Conservation (phyloP, 2,888 invertebrate species). For the Lycophotia porphyrea region DNA sequence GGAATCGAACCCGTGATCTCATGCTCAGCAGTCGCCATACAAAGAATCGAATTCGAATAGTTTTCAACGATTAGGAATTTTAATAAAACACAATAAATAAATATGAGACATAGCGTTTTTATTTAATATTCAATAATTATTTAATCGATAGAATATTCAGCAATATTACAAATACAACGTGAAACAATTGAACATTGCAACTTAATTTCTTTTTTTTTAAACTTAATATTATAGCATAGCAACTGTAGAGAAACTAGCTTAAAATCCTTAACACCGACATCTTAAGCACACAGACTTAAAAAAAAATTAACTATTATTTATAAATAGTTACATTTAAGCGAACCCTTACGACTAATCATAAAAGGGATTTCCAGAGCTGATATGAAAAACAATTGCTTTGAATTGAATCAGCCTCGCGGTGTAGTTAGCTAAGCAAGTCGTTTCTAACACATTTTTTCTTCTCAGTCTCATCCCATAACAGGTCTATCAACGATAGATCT, state of each 20-base stretch:
- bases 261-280: constrained; percentile 78
- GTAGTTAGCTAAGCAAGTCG: constrained; percentile 72
- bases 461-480: constrained; percentile 76
- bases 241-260: constrained; percentile 78
- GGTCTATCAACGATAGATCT: constrained; percentile 62
- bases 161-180: constrained; percentile 90
- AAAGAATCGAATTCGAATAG: not conserved
- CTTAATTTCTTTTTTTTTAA: constrained; percentile 80
- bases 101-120: constrained; percentile 90
- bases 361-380: constrained; percentile 70
- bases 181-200: constrained; percentile 88
- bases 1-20: not conserved
- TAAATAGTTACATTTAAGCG: constrained; percentile 73
- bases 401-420: constrained; percentile 71
- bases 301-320: constrained; percentile 78
- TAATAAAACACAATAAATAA: constrained; percentile 76
- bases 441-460: constrained; percentile 65
- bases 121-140: constrained; percentile 89
- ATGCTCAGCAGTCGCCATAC: not conserved
- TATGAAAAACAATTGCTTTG: constrained; percentile 73
- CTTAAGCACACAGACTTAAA: constrained; percentile 86
- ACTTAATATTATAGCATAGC: constrained; percentile 87
- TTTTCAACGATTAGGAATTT: not conserved
- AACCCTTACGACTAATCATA: constrained; percentile 63
- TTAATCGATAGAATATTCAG: constrained; percentile 89